These are phyloP conservation scores for Otolemur crassicaudatus DNA, from an alignment of 2,797 vertebrate species.

Conservation along the genomic window DNA sequence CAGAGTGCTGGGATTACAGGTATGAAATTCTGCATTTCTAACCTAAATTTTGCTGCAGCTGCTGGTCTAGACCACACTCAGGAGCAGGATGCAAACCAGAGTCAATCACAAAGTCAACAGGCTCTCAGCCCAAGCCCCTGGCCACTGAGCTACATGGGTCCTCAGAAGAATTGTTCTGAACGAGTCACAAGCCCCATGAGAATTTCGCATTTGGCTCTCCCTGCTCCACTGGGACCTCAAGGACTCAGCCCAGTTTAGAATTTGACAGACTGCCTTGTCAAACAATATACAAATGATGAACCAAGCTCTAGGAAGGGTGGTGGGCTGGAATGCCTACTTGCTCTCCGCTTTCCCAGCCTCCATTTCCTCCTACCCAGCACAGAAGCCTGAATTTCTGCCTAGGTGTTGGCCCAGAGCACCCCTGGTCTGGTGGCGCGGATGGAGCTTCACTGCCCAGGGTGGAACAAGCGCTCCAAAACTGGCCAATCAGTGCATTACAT, in stretches of 20 bases:
- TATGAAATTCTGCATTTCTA: not conserved
- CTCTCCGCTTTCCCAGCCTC: not conserved
- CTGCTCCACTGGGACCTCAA: not conserved
- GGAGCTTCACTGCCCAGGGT: not conserved
- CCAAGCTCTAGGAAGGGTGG: accelerated
- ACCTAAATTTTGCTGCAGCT: not conserved
- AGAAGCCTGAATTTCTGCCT: not conserved
- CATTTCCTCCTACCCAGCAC: not conserved
- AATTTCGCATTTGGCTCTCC: not conserved
- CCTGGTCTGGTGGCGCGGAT: not conserved
- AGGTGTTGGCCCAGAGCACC: accelerated
- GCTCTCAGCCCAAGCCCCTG: not conserved
- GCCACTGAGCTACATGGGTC: not conserved
- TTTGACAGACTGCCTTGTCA: not conserved
- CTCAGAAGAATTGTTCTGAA: not conserved
- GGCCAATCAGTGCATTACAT: not conserved
- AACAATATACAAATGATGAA: not conserved
- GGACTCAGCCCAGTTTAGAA: not conserved
- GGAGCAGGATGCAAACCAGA: not conserved
- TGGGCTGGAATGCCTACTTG: accelerated
- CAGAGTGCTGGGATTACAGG: too few relatives aligned
- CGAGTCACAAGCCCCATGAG: not conserved
- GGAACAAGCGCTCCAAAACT: not conserved
- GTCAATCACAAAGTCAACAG: not conserved
- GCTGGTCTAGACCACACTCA: not conserved